Evolutionary conservation across 2,797 vertebrate genomes (phyloP).

Genomic region (Hybognathus amarus): DNA sequence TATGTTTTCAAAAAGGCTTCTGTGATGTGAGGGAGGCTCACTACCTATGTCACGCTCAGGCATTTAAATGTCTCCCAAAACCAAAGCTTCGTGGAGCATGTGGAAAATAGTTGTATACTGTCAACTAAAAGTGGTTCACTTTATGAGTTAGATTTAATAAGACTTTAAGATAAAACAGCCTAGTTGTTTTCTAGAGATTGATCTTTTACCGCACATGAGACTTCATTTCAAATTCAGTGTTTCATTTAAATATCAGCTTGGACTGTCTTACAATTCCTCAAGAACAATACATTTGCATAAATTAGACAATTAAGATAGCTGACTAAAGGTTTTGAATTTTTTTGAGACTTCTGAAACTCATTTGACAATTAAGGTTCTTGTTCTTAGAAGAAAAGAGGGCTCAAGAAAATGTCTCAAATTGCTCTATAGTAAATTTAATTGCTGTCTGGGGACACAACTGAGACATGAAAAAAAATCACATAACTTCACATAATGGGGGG

Average conservation of each 20-base stretch:
- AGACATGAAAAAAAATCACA: too few relatives aligned
- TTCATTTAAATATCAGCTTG: neutral
- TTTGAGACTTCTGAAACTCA: neutral
- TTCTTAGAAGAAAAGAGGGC: neutral
- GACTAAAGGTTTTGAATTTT: neutral
- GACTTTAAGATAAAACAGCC: neutral
- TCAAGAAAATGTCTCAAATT: neutral
- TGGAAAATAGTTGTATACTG: conserved; percentile 7
- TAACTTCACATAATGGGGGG: too few relatives aligned
- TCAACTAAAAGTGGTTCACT: neutral
- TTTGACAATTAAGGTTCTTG: neutral
- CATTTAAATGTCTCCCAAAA: conserved; percentile 31
- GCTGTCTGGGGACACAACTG: too few relatives aligned
- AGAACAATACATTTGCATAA: neutral
- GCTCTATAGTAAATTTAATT: neutral
- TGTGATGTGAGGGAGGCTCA: neutral
- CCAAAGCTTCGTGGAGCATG: conserved; percentile 2
- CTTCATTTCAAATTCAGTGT: neutral
- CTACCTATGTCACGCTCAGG: conserved; percentile 17
- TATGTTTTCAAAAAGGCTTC: conserved; percentile 16
- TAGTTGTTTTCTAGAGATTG: neutral
- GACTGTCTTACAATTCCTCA: neutral
- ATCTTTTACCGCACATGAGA: neutral
- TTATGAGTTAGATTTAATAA: neutral
- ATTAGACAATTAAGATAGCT: neutral